Base-by-base conservation (phyloP, 1,140 invertebrate genomes). In the Apocrypta bakeri region DNA sequence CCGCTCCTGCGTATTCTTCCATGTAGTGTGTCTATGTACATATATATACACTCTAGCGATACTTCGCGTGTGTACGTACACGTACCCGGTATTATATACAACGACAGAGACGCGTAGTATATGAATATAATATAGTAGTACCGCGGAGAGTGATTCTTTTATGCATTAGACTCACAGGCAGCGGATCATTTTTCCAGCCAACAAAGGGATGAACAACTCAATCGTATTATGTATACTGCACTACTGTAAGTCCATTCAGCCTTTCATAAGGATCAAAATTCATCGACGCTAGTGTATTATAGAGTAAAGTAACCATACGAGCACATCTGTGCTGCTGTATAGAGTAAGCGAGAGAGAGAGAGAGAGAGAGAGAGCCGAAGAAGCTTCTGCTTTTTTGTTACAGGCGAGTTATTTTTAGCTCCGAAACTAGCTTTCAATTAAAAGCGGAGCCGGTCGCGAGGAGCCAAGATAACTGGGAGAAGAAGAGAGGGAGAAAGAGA, bases 371-470 rank as follows among this genome's bases (percentile, higher is more conserved):
- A n/a, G n/a, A n/a, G 33, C 33, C 33, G 33, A n/a, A n/a, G 63
- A 25, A 66, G 63, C 24, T 25, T 56, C 48, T 56, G 27, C 33
- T 75, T 75, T 61, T 75, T 77, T 27, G 29, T 64, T 66, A 12
- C 27, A 37, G 3, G 9, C 27, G 2, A 56, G 73, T 76, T 77
- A 78, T 78, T 82, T 82, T 82, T 78, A 82, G 74, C 81, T 72
- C 63, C 81, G 48, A 82, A 82, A 82, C 81, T 82, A 82, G 81
- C 81, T 82, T 82, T 82, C 81, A 82, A 82, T 82, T 82, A 82
- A 82, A 82, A 76, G 73, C 37, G 80, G 68, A 77, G 80, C 76
- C 73, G 80, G 69, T 77, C 69, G 80, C 73, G 73, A 74, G 80
- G 80, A 82, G 68, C 27, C 63, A 42, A 73, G 80, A 82, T 82